Evolutionary conservation across 1,140 invertebrate genomes (phyloP), one percentile per base, ranked within the genome.

Genomic region (Akabosia matsudoensis): DNA sequence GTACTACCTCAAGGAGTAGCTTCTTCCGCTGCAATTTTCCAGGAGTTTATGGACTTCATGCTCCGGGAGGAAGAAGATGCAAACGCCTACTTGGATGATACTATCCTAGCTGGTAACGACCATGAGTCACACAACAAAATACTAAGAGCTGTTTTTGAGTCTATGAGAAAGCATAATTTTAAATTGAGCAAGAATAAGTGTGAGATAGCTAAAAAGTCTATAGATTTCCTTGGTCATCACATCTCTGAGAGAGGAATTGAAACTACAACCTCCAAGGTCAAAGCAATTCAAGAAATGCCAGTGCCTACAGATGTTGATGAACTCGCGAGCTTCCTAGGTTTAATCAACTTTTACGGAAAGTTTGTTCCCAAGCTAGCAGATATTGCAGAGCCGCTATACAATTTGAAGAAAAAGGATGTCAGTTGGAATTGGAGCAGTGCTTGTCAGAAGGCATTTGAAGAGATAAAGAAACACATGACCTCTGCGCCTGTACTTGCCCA

Each of bases 171-270:
- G 22, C 54, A 30, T 31, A 82, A 80, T 28, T 78, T 83, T 1
- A 80, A 74, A 33, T 73, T 80, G 61, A 14, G 10, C 4, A 33
- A 30, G 14, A 3, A 34, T 10, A 70, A 70, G 28, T 70, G 67
- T 30, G 28, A 33, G 28, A 3, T 70, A 3, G 10, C 24, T 4
- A 7, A 70, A 30, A 4, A 14, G 22, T 70, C 84, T 83, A 0
- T 78, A 84, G 52, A 80, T 61, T 86, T 84, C 80, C 73, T 85
- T 18, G 86, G 85, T 7, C 83, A 85, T 71, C 79, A 83, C 22
- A 79, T 88, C 2, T 79, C 81, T 28, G 70, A 72, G 33, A 76
- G 84, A 14, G 86, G 86, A 14, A 76, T 87, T 7, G 77, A 79
- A 61, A 77, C 83, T 37, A 84, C 85, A 77, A 80, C 79, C 4